phyloP scores from a whole-genome alignment of 2,113 vertebrate species.

The Nycticryphes semicollaris region DNA sequence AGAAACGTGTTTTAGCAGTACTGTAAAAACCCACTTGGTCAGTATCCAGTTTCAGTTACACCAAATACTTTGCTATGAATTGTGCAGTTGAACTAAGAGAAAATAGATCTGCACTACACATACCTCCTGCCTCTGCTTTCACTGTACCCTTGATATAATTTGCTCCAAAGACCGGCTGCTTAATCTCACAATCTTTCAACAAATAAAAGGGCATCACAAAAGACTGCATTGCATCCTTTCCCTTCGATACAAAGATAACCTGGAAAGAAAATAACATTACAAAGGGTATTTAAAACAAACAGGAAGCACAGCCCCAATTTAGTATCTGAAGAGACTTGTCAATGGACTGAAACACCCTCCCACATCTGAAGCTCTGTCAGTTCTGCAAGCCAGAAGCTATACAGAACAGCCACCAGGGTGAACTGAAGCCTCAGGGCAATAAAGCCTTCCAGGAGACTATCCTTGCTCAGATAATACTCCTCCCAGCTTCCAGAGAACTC shows the following conservation, averaged over 20 bases:
- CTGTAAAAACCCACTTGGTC: background rate
- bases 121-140: constrained; percentile 90
- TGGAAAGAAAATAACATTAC: constrained; percentile 49
- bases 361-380: background rate
- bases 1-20: background rate
- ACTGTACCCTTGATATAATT: constrained; percentile 94
- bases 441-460: background rate
- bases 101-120: background rate
- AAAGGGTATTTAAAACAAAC: background rate
- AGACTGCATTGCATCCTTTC: constrained; percentile 88
- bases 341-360: background rate
- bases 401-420: background rate
- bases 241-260: constrained; percentile 95
- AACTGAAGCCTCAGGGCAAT: background rate
- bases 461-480: background rate
- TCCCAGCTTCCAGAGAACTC: background rate
- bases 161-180: constrained; percentile 94
- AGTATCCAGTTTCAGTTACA: background rate
- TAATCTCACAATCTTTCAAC: constrained; percentile 95
- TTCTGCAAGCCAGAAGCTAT: background rate
- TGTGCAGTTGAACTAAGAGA: background rate
- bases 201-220: constrained; percentile 99
- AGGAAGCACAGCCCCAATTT: background rate
- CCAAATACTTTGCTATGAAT: background rate
- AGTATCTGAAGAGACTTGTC: background rate